phyloP scores from a whole-genome alignment of 2,888 invertebrate genomes.

The Graphium colonna region DNA sequence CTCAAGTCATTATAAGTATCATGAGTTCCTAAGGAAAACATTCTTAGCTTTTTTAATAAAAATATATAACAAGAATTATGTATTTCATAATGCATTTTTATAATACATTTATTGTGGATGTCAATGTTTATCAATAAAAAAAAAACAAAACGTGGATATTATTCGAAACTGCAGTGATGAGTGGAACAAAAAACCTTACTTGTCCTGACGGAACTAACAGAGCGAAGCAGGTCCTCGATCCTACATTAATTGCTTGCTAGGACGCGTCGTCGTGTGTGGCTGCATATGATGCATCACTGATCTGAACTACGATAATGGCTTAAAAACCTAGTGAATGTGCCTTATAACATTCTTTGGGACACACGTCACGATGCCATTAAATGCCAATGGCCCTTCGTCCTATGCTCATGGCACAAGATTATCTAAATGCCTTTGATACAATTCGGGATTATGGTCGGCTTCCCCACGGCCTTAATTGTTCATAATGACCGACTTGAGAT shows the following conservation, averaged over 20 bases:
- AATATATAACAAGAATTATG: no score
- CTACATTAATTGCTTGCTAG: slow-evolving; percentile 62
- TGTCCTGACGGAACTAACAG: no score
- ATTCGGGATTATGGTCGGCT: slow-evolving; percentile 48
- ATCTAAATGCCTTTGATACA: slow-evolving; percentile 65
- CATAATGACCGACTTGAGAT: slow-evolving; percentile 38
- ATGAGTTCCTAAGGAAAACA: no score
- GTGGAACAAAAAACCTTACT: slow-evolving; percentile 1
- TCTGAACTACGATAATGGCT: slow-evolving; percentile 67
- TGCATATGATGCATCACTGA: slow-evolving; percentile 60
- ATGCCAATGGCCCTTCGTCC: slow-evolving; percentile 38
- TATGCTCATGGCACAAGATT: slow-evolving; percentile 49
- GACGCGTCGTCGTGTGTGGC: slow-evolving; percentile 70
- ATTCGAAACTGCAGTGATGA: no score
- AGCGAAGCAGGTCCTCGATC: slow-evolving; percentile 21
- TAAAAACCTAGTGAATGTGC: slow-evolving; percentile 47
- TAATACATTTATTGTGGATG: no score
- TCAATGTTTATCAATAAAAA: no score
- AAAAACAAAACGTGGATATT: no score
- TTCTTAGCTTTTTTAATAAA: no score
- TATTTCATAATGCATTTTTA: no score
- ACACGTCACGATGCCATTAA: slow-evolving; percentile 67
- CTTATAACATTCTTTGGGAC: slow-evolving; percentile 63
- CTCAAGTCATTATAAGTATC: no score
- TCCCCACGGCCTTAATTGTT: slow-evolving; percentile 54